These are phyloP conservation scores for Epinephelus malabaricus DNA, from an alignment of 2,797 vertebrate species.

Conservation along the genomic window DNA sequence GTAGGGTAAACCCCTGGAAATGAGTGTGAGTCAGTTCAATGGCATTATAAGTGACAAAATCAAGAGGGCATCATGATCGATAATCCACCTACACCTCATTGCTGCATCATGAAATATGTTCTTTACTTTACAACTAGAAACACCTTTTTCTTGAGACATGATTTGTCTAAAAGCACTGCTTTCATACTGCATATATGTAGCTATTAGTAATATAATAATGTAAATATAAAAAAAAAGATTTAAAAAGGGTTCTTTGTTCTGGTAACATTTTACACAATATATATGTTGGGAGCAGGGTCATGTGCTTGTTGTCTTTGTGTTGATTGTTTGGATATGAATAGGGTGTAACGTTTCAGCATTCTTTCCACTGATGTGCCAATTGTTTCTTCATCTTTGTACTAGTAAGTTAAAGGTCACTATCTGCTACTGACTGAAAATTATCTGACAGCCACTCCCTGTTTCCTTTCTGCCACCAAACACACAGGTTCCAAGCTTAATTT, in stretches of 20 bases:
- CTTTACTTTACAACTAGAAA: too few species aligned
- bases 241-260: background rate
- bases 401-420: conserved; percentile 36
- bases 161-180: too few species aligned
- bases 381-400: conserved; percentile 42
- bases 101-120: too few species aligned
- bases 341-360: conserved; percentile 65
- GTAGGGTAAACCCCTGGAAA: too few species aligned
- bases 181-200: background rate
- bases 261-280: background rate
- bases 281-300: background rate
- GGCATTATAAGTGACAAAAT: too few species aligned
- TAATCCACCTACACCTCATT: too few species aligned
- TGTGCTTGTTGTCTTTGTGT: background rate
- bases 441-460: conserved; percentile 66
- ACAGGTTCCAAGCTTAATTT: background rate
- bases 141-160: too few species aligned
- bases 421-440: background rate
- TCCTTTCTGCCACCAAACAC: conserved; percentile 13
- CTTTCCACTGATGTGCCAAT: conserved; percentile 46
- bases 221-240: too few species aligned
- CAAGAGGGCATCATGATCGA: too few species aligned
- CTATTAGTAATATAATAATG: background rate
- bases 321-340: background rate
- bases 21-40: too few species aligned